Base-by-base conservation (phyloP, 1,140 invertebrate species). In the Conus ventricosus region DNA sequence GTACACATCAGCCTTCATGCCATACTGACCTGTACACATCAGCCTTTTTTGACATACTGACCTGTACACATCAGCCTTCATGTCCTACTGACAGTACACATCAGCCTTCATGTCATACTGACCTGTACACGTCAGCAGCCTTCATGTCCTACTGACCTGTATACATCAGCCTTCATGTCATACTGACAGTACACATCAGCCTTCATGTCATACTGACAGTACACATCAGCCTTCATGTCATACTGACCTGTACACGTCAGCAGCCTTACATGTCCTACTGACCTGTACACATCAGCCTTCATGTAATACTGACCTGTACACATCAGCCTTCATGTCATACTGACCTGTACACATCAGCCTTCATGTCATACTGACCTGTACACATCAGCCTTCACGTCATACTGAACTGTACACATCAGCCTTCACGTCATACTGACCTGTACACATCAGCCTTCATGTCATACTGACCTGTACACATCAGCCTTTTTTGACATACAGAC, bases 121-220 rank as follows among this genome's bases (percentile, higher is more conserved):
- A 88, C 89, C 92, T 90, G 78, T 92, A 93, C 27, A 92, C 92
- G 75, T 92, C 92, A 0, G 90, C 91, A 27, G n/a, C n/a, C n/a
- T 90, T 89, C 53, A 86, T 84, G 75, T 91, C 91, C 82, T 93
- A 92, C 15, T 85, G 15, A 51, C n/a, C 78, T 17, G 27, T 51
- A 81, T 4, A 81, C 39, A 8, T 17, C 13, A 39, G 78, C 78
- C 78, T 81, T 27, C 51, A 5, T 27, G 78, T 17, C 27, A 5
- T 17, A 5, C 57, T 81, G 57, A 60, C n/a, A 1, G 67, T 75
- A n/a, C 17, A 75, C 67, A 20, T n/a, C n/a, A 0, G 90, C 91
- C 53, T 90, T 89, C 51, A 88, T 84, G 81, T 91, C 90, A 78
- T 92, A 92, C 15, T 87, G 60, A 17, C 89, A 39, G 57, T 82